Percentiles rank a stretch among this genome's conserved stretches.
phyloP scores from a whole-genome alignment of 2,797 vertebrate genomes.

The Pangasius sanitwongsei region DNA sequence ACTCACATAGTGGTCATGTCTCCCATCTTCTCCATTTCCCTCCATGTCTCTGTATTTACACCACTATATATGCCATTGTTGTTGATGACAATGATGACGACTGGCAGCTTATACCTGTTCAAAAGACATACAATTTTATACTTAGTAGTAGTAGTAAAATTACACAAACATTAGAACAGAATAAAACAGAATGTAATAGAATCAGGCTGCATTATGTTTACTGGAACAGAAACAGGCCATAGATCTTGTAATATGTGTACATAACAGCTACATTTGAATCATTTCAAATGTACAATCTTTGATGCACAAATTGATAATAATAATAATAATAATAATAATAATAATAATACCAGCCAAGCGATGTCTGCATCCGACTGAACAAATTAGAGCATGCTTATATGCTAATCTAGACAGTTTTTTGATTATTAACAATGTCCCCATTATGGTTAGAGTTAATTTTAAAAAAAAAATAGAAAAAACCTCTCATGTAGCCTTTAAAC shows the following conservation, averaged over 20 bases:
- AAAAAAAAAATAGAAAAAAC: neutral
- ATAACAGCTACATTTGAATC: neutral
- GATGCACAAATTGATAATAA: neutral
- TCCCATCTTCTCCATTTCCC: constrained; percentile 79
- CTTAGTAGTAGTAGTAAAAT: neutral
- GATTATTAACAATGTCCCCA: neutral
- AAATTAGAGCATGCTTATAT: neutral
- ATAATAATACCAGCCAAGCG: neutral
- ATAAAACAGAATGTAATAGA: neutral
- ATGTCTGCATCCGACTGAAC: neutral
- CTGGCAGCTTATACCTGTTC: constrained; percentile 87
- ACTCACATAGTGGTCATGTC: constrained; percentile 84
- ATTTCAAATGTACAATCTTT: neutral
- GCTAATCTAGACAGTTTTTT: neutral
- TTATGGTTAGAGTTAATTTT: neutral
- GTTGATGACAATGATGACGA: constrained; percentile 92
- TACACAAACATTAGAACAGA: neutral
- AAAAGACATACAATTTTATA: neutral
- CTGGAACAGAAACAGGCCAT: neutral
- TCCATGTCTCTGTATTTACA: constrained; percentile 84
- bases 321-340: neutral
- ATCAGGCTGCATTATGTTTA: neutral
- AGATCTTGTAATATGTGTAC: neutral
- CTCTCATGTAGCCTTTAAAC: neutral
- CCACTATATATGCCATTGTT: constrained; percentile 98